A percentile compares a stretch with the other conserved stretches of the same genome.
Evolutionary conservation across 2,113 vertebrate species (phyloP).

Genomic region (Urocitellus parryii): DNA sequence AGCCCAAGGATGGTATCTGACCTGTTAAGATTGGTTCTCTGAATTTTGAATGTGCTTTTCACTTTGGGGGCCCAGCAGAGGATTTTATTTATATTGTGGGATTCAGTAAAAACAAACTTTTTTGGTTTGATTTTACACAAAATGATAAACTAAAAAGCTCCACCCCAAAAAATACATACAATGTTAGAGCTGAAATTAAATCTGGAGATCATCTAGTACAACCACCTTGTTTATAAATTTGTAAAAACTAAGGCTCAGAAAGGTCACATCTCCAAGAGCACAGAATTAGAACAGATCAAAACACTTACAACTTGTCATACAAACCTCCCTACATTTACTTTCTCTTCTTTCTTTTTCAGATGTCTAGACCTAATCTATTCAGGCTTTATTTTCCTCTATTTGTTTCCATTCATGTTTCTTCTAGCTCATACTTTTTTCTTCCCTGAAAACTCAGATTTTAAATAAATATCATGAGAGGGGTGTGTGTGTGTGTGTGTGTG

Average conservation of each 20-base stretch:
- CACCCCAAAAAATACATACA: not conserved
- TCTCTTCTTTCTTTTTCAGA: not conserved
- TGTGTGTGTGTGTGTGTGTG: not conserved
- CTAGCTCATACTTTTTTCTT: not conserved
- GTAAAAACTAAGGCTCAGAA: not conserved
- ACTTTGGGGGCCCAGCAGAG: not conserved
- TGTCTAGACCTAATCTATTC: not conserved
- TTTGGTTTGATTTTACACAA: constrained; percentile 36
- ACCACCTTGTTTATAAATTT: not conserved
- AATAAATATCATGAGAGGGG: not conserved
- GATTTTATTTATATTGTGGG: not conserved
- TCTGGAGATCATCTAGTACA: not conserved
- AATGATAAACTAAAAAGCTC: constrained; percentile 22
- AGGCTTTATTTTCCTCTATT: constrained; percentile 50
- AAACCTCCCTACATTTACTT: not conserved
- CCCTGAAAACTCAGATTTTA: constrained; percentile 48
- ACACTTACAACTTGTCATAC: not conserved
- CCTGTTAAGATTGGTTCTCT: not conserved
- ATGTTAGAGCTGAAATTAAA: constrained; percentile 43
- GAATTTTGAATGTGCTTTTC: not conserved
- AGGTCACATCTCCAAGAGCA: not conserved
- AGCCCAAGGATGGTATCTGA: not conserved
- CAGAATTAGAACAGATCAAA: not conserved
- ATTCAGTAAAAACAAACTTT: constrained; percentile 30
- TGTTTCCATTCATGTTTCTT: constrained; percentile 5